phyloP scores from a whole-genome alignment of 2,797 vertebrate genomes.

The Alauda arvensis region DNA sequence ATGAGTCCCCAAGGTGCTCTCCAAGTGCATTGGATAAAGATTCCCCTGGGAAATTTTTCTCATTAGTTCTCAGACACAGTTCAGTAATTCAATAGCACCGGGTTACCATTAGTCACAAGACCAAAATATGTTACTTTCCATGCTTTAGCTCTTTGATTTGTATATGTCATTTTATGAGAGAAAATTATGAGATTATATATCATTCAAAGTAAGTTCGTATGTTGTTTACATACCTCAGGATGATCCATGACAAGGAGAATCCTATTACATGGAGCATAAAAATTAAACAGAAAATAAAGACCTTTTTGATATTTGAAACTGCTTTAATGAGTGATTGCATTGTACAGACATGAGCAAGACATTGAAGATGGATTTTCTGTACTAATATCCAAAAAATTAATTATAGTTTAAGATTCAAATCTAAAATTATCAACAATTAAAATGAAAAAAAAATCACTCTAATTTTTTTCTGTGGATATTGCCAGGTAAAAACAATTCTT shows the following conservation, averaged over 20 bases:
- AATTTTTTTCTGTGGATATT: not conserved
- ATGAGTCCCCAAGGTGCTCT: slow-evolving; percentile 91
- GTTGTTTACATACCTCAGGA: slow-evolving; percentile 63
- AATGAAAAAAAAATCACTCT: not conserved
- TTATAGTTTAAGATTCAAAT: not conserved
- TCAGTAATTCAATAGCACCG: slow-evolving; percentile 93
- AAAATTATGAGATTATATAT: slow-evolving; percentile 65
- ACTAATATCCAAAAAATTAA: not conserved
- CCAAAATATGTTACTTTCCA: slow-evolving; percentile 77
- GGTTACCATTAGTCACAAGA: slow-evolving; percentile 90
- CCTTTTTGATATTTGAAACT: slow-evolving; percentile 12
- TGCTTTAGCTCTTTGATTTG: slow-evolving; percentile 79
- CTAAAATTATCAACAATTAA: not conserved
- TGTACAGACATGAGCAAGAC: not conserved
- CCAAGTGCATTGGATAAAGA: slow-evolving; percentile 92
- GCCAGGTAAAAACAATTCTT: slow-evolving; percentile 24
- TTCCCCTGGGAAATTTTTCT: slow-evolving; percentile 93
- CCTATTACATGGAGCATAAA: slow-evolving; percentile 14
- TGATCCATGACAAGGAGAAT: slow-evolving; percentile 20
- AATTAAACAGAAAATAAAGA: slow-evolving; percentile 36
- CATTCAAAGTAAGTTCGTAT: slow-evolving; percentile 47
- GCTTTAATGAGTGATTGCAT: not conserved
- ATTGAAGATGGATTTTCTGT: not conserved
- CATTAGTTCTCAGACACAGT: slow-evolving; percentile 98
- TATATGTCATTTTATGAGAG: slow-evolving; percentile 68